A percentile compares a stretch with the other conserved stretches of the same genome.
Conservation (phyloP, 2,797 vertebrate species). For the Adrianichthys oophorus region DNA sequence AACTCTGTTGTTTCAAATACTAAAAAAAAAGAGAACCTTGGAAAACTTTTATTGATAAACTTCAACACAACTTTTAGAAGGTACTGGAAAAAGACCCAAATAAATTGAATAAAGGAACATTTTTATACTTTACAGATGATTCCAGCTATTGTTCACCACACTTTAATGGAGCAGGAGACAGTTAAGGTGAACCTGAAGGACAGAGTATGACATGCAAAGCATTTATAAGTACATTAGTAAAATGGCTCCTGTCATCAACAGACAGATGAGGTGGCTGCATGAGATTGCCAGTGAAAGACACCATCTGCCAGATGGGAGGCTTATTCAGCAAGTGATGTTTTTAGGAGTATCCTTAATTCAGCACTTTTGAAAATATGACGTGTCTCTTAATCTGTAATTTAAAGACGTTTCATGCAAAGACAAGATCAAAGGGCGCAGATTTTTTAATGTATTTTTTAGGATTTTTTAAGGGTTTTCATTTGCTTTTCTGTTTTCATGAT, state of each 20-base stretch:
- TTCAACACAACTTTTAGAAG: no score
- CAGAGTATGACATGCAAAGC: slow-evolving; percentile 51
- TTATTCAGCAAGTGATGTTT: slow-evolving; percentile 39
- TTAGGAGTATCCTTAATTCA: slow-evolving; percentile 38
- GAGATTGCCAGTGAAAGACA: slow-evolving; percentile 50
- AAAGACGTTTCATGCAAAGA: slow-evolving; percentile 10
- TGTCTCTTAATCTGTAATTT: slow-evolving; percentile 6
- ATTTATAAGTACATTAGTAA: slow-evolving; percentile 59
- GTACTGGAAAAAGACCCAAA: no score
- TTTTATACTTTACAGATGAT: neutral
- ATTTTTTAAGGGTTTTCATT: no score
- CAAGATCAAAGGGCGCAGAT: slow-evolving; percentile 4
- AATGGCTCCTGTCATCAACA: slow-evolving; percentile 62
- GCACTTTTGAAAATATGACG: slow-evolving; percentile 27
- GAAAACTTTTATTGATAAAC: neutral
- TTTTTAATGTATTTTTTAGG: no score
- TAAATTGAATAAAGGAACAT: slow-evolving; percentile 1
- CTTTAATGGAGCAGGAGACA: slow-evolving; percentile 32
- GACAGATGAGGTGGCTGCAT: slow-evolving; percentile 58
- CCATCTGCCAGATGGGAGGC: slow-evolving; percentile 54
- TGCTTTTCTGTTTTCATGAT: no score
- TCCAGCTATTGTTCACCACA: slow-evolving; percentile 19
- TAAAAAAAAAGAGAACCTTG: slow-evolving; percentile 3
- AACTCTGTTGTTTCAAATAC: neutral
- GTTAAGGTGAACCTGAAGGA: slow-evolving; percentile 54